Base-by-base conservation (phyloP, 2,888 invertebrate genomes). In the Microctonus hyperodae region DNA sequence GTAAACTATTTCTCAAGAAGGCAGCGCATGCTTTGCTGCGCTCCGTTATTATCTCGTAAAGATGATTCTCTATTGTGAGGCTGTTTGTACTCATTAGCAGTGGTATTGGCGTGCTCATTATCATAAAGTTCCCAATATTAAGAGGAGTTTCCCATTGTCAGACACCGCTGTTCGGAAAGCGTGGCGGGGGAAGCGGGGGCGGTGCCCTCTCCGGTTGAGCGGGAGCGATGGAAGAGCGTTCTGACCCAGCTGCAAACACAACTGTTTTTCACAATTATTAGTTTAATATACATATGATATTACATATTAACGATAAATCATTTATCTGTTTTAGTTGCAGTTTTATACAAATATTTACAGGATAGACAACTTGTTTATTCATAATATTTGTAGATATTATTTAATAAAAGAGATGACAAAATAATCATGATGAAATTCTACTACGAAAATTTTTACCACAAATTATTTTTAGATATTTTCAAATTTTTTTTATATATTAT, bases 221-320 rank as follows among this genome's bases (percentile, higher is more conserved):
- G 85, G 90, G 92, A 83, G 88, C 89, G 85, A 87, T 89, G 87
- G 93, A 93, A 87, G 92, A 94, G 87, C 90, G 92, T 87, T 94
- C 94, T 85, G 93, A 94, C 86, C 93, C 94, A 90, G 92, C 88
- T 91, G 86, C 82, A 86, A 85, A 85, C 80, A 84, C 83, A 82
- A 82, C 82, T 86, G 84, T 73, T 64, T 31, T 44, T 6, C 7
- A 37, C 56, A 44, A 28, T 61, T 44, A 59, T 61, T 57, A 61
- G 55, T 59, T 44, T 16, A 44, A 20, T 44, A 20, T 44, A 44
- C n/a, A n/a, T n/a, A n/a, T 7, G n/a, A 5, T 28, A 28, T 25
- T 31, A 53, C 48, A 13, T 33, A 20, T 64, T 40, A n/a, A n/a
- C n/a, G n/a, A n/a, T n/a, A 33, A 65, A 50, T n/a, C 57, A 50